phyloP scores from a whole-genome alignment of 2,888 invertebrate genomes.

The Salticus scenicus region DNA sequence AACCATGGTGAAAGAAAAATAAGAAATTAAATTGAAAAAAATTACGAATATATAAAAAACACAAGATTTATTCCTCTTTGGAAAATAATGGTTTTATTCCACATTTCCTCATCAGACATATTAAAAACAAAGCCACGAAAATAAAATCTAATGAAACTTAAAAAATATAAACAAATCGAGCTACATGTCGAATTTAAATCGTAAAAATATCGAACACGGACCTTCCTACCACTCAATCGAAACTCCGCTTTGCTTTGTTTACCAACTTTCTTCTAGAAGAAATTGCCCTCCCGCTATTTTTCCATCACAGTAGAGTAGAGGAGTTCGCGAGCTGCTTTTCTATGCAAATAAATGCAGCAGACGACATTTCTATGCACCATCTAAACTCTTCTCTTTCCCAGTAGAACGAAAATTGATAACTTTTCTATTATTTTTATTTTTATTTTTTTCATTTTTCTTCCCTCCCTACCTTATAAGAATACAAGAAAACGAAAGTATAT shows the following conservation, averaged over 20 bases:
- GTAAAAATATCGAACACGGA: constrained; percentile 51
- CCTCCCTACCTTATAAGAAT: constrained; percentile 42
- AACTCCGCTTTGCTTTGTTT: constrained; percentile 58
- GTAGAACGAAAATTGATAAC: constrained; percentile 69
- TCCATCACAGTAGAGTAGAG: constrained; percentile 45
- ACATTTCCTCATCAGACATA: too few relatives aligned
- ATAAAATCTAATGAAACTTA: too few relatives aligned
- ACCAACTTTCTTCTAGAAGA: constrained; percentile 65
- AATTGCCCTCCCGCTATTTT: constrained; percentile 58
- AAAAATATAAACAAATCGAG: too few relatives aligned
- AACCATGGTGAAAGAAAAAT: too few relatives aligned
- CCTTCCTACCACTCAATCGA: constrained; percentile 34
- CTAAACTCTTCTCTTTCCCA: constrained; percentile 63
- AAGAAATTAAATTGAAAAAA: too few relatives aligned
- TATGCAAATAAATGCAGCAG: constrained; percentile 69
- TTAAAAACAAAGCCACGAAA: too few relatives aligned
- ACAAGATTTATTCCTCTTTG: too few relatives aligned
- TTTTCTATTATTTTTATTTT: constrained; percentile 35
- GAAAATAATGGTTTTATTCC: too few relatives aligned
- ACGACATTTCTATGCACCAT: constrained; percentile 62
- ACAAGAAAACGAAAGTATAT: constrained; percentile 43
- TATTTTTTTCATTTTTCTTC: constrained; percentile 46
- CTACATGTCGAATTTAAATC: background rate
- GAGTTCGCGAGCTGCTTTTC: constrained; percentile 53
- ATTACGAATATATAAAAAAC: too few relatives aligned